These are phyloP conservation scores for Palaemon carinicauda DNA, from an alignment of 1,140 invertebrate genomes.

Conservation along the genomic window DNA sequence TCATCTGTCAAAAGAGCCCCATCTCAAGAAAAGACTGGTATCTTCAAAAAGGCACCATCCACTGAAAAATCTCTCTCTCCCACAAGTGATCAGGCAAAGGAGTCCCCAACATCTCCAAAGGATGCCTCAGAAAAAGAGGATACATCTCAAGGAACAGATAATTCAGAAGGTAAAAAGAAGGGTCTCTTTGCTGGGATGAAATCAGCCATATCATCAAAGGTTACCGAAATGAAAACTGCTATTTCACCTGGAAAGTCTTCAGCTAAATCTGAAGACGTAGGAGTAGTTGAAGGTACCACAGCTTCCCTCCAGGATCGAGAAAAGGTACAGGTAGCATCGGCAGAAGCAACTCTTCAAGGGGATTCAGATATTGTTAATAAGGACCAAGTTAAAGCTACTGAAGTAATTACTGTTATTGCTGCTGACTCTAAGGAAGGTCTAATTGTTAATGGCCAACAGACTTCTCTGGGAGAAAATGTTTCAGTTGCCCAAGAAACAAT, in stretches of 20 bases:
- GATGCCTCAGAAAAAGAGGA: neutral
- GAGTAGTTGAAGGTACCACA: neutral
- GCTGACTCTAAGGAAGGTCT: neutral
- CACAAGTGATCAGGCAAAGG: neutral
- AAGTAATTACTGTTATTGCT: neutral
- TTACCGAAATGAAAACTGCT: slow-evolving; percentile 27
- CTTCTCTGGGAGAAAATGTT: neutral
- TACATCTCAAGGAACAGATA: neutral
- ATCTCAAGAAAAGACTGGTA: neutral
- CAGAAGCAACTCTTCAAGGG: neutral
- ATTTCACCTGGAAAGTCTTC: slow-evolving; percentile 14
- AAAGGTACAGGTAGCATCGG: neutral
- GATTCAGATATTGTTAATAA: neutral
- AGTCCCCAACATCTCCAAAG: neutral
- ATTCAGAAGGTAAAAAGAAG: neutral
- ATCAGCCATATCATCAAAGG: slow-evolving; percentile 30
- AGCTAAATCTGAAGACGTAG: slow-evolving; percentile 10
- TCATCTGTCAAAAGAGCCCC: neutral
- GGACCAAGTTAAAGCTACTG: neutral
- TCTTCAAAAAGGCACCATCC: neutral
- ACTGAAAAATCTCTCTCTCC: neutral
- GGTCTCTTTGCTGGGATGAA: slow-evolving; percentile 13
- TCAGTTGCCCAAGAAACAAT: neutral
- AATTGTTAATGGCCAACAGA: neutral
- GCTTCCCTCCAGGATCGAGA: neutral